A percentile compares a stretch with the other conserved stretches of the same genome.
phyloP scores from a whole-genome alignment of 1,140 invertebrate genomes.

The Ruditapes philippinarum region DNA sequence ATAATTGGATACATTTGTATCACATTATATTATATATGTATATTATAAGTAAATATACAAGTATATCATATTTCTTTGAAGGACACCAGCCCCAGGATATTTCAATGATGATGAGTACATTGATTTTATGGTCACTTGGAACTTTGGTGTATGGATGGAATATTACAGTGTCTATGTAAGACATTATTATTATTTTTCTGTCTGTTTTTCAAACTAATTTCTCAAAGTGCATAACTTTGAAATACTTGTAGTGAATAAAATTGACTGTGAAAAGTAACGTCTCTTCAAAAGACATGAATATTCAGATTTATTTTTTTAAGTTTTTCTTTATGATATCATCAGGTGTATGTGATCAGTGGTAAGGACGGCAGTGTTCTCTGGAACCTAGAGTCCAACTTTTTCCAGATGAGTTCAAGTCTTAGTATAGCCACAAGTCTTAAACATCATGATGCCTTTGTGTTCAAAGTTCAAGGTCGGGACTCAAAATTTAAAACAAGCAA shows the following conservation, averaged over 20 bases:
- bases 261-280: too few species aligned
- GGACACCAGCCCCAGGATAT: constrained; percentile 84
- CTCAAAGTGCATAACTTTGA: too few species aligned
- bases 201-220: too few species aligned
- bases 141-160: constrained; percentile 78
- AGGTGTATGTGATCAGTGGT: constrained; percentile 53
- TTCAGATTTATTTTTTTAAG: too few species aligned
- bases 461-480: constrained; percentile 25
- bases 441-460: constrained; percentile 45
- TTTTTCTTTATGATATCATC: too few species aligned
- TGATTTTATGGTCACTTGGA: constrained; percentile 84
- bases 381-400: not conserved
- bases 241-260: too few species aligned
- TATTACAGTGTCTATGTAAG: constrained; percentile 78
- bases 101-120: constrained; percentile 83
- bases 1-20: too few species aligned
- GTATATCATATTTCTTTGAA: constrained; percentile 71
- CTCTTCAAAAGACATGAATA: too few species aligned
- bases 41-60: too few species aligned
- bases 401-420: constrained; percentile 48
- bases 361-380: constrained; percentile 52
- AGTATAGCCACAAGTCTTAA: constrained; percentile 12
- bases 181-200: too few species aligned
- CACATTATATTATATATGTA: too few species aligned
- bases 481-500: not conserved